Evolutionary conservation across 2,113 vertebrate genomes (phyloP).

Genomic region (rat (Rattus norvegicus)): GRCr8 NC_086036.1:33310501-33311000

Average conservation of each 20-base stretch:
- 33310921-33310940: neutral
- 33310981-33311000: neutral
- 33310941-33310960: neutral
- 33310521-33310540: neutral
- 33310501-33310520: neutral
- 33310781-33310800: neutral
- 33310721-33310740: constrained; percentile 10
- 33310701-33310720: neutral
- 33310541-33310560: neutral
- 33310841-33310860: neutral
- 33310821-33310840: neutral
- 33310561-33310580: neutral
- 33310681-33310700: neutral
- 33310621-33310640: neutral
- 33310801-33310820: neutral
- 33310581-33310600: neutral
- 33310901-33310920: neutral
- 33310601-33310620: neutral
- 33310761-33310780: neutral
- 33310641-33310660: constrained; percentile 6
- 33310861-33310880: neutral
- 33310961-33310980: neutral
- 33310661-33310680: neutral
- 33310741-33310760: neutral
- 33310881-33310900: neutral